Percentiles rank a stretch among this genome's conserved stretches.
phyloP scores from a whole-genome alignment of 1,140 invertebrate genomes.

The Sarcophaga peregrina region DNA sequence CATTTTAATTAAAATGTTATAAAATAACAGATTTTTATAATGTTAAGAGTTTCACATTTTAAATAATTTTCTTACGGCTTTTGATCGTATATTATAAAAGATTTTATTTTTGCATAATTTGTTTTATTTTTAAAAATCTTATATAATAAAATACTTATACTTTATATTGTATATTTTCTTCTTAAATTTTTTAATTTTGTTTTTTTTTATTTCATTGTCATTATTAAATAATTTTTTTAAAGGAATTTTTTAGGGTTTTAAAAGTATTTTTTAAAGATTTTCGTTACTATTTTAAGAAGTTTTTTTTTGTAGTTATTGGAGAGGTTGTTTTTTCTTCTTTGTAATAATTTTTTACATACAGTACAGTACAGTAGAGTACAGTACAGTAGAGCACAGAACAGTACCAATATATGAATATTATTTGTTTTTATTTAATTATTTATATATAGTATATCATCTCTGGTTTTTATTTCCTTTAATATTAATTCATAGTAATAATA shows the following conservation, averaged over 20 bases:
- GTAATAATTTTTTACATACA: too few relatives aligned
- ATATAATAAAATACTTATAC: constrained; percentile 8
- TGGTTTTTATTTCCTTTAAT: neutral
- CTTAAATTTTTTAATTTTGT: neutral
- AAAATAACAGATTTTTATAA: constrained; percentile 20
- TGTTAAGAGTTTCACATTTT: constrained; percentile 11
- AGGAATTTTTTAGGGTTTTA: too few relatives aligned
- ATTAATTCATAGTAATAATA: neutral
- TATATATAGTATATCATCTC: constrained; percentile 16
- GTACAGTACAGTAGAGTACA: too few relatives aligned
- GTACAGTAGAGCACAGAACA: too few relatives aligned
- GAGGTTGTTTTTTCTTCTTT: too few relatives aligned
- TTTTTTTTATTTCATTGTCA: too few relatives aligned
- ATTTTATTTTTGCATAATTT: neutral
- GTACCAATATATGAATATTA: neutral
- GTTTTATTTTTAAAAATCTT: neutral
- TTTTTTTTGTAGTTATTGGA: too few relatives aligned
- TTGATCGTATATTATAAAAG: constrained; percentile 30
- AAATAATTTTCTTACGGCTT: neutral
- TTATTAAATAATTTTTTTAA: too few relatives aligned
- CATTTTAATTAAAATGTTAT: constrained; percentile 16
- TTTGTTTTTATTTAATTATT: constrained; percentile 8
- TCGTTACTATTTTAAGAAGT: too few relatives aligned
- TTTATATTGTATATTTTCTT: constrained; percentile 8
- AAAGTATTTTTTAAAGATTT: too few relatives aligned